Conservation (phyloP, 2,797 vertebrate species). For the Prunella strophiata region DNA sequence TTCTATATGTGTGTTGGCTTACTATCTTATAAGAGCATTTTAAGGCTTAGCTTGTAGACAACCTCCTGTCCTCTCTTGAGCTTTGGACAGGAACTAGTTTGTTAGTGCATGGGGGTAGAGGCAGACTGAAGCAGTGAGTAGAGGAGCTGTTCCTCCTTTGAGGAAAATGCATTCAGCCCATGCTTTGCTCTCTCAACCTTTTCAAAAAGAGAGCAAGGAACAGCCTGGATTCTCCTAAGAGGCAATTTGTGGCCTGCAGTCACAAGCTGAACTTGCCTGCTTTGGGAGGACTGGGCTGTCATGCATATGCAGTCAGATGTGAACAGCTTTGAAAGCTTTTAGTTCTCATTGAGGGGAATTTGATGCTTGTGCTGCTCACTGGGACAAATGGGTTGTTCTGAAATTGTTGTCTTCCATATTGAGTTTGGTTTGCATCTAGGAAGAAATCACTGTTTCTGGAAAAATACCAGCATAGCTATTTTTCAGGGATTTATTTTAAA, state of each 20-base stretch:
- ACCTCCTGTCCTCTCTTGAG: background rate
- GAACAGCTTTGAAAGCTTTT: background rate
- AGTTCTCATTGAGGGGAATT: background rate
- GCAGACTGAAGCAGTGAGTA: background rate
- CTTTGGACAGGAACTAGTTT: background rate
- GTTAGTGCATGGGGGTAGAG: background rate
- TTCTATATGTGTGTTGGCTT: accelerated
- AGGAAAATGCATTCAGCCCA: background rate
- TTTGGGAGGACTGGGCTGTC: background rate
- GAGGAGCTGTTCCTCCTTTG: background rate
- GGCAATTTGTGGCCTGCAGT: background rate
- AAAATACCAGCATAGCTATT: background rate
- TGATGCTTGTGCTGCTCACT: background rate
- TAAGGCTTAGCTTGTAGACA: background rate
- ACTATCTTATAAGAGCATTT: background rate
- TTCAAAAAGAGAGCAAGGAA: background rate
- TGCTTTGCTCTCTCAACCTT: background rate
- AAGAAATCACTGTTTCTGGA: background rate
- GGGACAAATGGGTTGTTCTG: background rate
- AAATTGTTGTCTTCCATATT: background rate
- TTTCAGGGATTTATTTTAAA: background rate
- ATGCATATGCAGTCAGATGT: background rate
- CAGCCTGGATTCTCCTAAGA: background rate
- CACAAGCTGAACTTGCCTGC: background rate
- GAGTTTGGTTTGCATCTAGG: background rate